Percentiles rank a stretch among this genome's conserved stretches.
Evolutionary conservation across 2,888 invertebrate genomes (phyloP).

Genomic region (Pristionchus mayeri): DNA sequence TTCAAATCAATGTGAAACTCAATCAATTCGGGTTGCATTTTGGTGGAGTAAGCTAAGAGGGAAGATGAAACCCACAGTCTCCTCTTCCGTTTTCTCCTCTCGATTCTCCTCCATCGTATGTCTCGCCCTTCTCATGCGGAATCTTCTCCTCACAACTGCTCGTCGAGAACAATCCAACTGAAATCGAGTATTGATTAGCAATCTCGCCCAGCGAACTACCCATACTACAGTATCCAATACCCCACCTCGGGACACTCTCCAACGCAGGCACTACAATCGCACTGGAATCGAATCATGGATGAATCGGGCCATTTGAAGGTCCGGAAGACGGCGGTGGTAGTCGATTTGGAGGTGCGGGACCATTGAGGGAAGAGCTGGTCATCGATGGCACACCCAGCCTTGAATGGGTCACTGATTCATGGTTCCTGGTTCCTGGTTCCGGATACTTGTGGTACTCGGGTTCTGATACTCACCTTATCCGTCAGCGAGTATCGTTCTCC

Average conservation of each 20-base stretch:
- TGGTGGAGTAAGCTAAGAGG: no score
- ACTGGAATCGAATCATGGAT: slow-evolving; percentile 75
- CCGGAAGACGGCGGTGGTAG: slow-evolving; percentile 65
- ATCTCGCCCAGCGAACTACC: neutral
- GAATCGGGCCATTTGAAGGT: slow-evolving; percentile 77
- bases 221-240: neutral
- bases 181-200: neutral
- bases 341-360: slow-evolving; percentile 55
- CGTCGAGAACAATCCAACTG: slow-evolving; percentile 43
- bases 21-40: no score
- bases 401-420: neutral
- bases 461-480: slow-evolving; percentile 56
- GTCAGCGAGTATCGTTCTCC: slow-evolving; percentile 74
- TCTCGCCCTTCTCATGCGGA: slow-evolving; percentile 52
- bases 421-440: neutral
- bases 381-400: slow-evolving; percentile 75
- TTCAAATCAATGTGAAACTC: neutral
- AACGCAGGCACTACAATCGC: slow-evolving; percentile 74
- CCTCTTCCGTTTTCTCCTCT: slow-evolving; percentile 18
- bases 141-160: slow-evolving; percentile 31
- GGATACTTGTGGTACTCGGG: neutral
- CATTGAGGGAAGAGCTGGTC: slow-evolving; percentile 76
- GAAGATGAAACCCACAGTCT: neutral
- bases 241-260: slow-evolving; percentile 65
- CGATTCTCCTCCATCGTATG: slow-evolving; percentile 9